A percentile compares a stretch with the other conserved stretches of the same genome.
These are phyloP conservation scores for Drosophila varians DNA, from an alignment of 1,140 invertebrate species.

Conservation along the genomic window DNA sequence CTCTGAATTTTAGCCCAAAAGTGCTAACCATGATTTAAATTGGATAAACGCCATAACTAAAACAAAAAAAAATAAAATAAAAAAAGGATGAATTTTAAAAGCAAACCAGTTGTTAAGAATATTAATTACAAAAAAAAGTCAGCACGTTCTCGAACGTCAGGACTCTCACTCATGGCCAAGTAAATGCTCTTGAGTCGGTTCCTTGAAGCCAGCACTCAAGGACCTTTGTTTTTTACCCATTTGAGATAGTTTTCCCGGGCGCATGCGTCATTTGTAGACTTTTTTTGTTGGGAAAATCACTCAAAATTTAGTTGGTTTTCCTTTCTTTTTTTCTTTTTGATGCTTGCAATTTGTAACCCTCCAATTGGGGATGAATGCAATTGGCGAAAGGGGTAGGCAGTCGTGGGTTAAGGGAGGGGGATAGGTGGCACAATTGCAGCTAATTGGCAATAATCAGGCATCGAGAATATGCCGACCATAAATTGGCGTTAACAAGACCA, in stretches of 20 bases:
- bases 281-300: slow-evolving; percentile 31
- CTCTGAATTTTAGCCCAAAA: too few relatives aligned
- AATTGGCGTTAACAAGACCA: slow-evolving; percentile 72
- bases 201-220: background rate
- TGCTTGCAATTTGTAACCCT: slow-evolving; percentile 20
- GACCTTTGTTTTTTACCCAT: background rate
- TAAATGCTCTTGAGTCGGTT: slow-evolving; percentile 15
- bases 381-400: slow-evolving; percentile 13
- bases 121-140: background rate
- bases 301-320: slow-evolving; percentile 38
- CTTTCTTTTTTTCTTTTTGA: slow-evolving; percentile 19
- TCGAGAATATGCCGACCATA: slow-evolving; percentile 45
- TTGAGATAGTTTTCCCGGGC: slow-evolving; percentile 30
- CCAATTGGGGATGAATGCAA: slow-evolving; percentile 43
- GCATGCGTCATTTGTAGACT: slow-evolving; percentile 11
- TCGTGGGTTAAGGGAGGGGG: background rate
- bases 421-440: slow-evolving; percentile 57
- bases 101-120: background rate
- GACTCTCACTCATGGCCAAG: slow-evolving; percentile 9
- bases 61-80: too few relatives aligned
- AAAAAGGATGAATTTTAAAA: too few relatives aligned
- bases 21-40: too few relatives aligned
- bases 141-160: background rate
- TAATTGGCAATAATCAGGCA: slow-evolving; percentile 74
- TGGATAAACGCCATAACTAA: too few relatives aligned